phyloP scores from a whole-genome alignment of 2,888 invertebrate genomes.

The Drosophila pullipes region DNA sequence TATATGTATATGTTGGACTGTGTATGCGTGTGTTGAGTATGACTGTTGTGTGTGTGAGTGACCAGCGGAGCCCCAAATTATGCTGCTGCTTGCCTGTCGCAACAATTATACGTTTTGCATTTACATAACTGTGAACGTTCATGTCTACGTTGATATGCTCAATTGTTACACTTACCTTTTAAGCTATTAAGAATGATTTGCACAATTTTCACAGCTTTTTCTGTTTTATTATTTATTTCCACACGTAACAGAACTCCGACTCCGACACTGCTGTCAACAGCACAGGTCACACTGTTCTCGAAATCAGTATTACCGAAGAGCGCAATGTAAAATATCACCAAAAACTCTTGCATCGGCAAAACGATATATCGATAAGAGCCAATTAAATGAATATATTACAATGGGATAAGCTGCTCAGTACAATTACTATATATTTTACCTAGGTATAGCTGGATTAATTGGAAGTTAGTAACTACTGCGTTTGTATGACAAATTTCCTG shows the following conservation, averaged over 20 bases:
- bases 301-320: conserved; percentile 38
- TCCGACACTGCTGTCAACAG: conserved; percentile 57
- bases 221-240: conserved; percentile 36
- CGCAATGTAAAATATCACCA: conserved; percentile 2
- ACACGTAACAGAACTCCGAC: conserved; percentile 72
- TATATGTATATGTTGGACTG: conserved; percentile 33
- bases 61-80: conserved; percentile 62
- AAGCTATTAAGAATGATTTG: conserved; percentile 42
- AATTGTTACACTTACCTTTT: conserved; percentile 60
- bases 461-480: background rate
- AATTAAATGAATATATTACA: background rate
- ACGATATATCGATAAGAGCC: conserved; percentile 10
- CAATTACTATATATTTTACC: background rate
- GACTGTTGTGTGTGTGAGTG: conserved; percentile 46
- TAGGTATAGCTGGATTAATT: background rate
- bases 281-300: conserved; percentile 52
- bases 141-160: conserved; percentile 3
- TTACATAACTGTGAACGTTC: conserved; percentile 15
- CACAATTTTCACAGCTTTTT: conserved; percentile 62
- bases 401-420: background rate
- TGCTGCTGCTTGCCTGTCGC: conserved; percentile 15
- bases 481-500: background rate
- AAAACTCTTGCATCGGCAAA: background rate
- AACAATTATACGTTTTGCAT: conserved; percentile 13
- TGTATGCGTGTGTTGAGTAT: background rate